Base-by-base conservation (phyloP, 2,113 vertebrate genomes). In the Heterochromis multidens region DNA sequence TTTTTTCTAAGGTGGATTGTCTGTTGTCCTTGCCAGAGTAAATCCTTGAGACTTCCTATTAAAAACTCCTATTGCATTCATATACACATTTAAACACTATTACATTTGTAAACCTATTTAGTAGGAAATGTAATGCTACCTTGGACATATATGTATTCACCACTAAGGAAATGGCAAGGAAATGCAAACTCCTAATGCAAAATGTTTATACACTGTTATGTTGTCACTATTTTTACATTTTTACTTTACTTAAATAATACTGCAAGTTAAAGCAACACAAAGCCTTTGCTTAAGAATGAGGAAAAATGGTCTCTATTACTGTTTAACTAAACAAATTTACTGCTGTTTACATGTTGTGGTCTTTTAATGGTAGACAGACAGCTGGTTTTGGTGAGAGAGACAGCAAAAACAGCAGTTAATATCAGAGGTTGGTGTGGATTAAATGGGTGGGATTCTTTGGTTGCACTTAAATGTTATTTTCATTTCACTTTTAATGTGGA, bases 1-100 rank as follows among this genome's bases (percentile, higher is more conserved):
- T 29, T 35, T 77, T 65, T 77, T 91, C 65, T 85, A 31, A 65
- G 63, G 81, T 84, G 19, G 87, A 76, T 79, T 80, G 63, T 81
- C 82, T 78, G 19, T 76, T 80, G 74, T 81, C 77, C 43, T 35
- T 70, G 78, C 80, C 37, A 62, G 56, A 81, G 70, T 87, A 59
- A 80, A 89, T 84, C 60, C 84, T 14, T 49, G 87, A 94, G 92
- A 87, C 89, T 85, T 58, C 56, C 92, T 91, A 82, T 91, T 91
- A 92, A 78, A 86, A 43, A 12, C 27, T 76, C 83, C 83, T 49
- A 61, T 56, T n/a, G 10, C 7, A 29, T 81, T 83, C 59, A 86
- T 60, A 72, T 13, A 23, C 43, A 62, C 65, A 3, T 72, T 27
- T 37, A 1, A 46, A 12, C 82, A 87, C 10, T 59, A 16, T 65